phyloP scores from a whole-genome alignment of 2,113 vertebrate genomes.

The Poeciliopsis prolifica region DNA sequence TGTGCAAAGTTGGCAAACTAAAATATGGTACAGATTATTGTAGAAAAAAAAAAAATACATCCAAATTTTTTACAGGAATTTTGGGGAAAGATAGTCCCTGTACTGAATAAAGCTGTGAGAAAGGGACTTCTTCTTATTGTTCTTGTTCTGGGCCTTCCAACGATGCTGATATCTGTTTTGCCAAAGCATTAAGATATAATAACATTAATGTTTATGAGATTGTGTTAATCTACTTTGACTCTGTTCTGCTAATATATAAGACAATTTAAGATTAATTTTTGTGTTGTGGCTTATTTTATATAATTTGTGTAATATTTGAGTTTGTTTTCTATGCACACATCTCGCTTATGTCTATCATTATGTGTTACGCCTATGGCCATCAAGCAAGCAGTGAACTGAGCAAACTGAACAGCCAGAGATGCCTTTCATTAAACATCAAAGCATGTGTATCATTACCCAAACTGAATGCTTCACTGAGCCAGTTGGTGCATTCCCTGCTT shows the following conservation, averaged over 20 bases:
- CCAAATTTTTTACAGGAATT: slow-evolving; percentile 34
- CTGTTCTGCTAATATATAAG: background rate
- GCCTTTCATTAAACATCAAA: slow-evolving; percentile 74
- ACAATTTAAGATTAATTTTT: background rate
- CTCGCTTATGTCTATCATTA: slow-evolving; percentile 37
- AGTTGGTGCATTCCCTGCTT: slow-evolving; percentile 61
- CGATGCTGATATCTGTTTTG: background rate
- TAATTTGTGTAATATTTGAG: background rate
- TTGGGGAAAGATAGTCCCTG: background rate
- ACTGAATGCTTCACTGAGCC: slow-evolving; percentile 50
- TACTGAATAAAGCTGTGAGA: too few relatives aligned
- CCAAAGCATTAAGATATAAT: background rate
- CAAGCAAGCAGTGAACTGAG: slow-evolving; percentile 37
- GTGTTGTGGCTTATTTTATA: background rate
- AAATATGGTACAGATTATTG: slow-evolving; percentile 36
- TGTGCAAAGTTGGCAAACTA: slow-evolving; percentile 26
- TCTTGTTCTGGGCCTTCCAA: background rate
- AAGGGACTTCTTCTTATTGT: too few relatives aligned
- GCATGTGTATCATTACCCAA: slow-evolving; percentile 46
- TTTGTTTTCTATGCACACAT: slow-evolving; percentile 13
- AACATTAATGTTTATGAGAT: background rate
- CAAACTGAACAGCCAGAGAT: slow-evolving; percentile 35
- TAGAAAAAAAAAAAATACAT: slow-evolving; percentile 12
- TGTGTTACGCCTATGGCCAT: slow-evolving; percentile 32
- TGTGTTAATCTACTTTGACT: background rate